Conservation (phyloP, 2,113 vertebrate genomes). For the Lutjanus erythropterus region DNA sequence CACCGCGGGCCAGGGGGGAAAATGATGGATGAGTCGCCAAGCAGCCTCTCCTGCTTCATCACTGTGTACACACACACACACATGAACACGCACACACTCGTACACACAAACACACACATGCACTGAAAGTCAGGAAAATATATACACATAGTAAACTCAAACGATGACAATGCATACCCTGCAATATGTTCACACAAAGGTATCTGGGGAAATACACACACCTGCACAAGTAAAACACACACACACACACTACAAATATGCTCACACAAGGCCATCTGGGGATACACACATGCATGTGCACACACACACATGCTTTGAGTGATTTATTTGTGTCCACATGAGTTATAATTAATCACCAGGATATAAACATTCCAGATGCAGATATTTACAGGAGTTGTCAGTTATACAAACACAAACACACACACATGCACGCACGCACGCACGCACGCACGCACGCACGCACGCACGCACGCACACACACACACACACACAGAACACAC, state of each 20-base stretch:
- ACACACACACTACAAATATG: conserved; percentile 31
- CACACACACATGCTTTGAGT: conserved; percentile 31
- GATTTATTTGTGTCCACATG: conserved; percentile 70
- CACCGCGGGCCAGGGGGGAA: conserved; percentile 67
- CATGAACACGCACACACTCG: conserved; percentile 17
- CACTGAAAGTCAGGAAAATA: conserved; percentile 31
- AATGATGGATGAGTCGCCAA: conserved; percentile 82
- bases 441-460: not conserved
- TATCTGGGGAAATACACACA: conserved; percentile 35
- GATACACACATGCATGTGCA: conserved; percentile 26
- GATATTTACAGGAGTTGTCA: conserved; percentile 64
- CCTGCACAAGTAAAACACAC: conserved; percentile 36
- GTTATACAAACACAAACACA: conserved; percentile 33
- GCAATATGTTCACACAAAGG: conserved; percentile 46
- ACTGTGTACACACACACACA: conserved; percentile 40
- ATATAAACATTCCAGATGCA: conserved; percentile 63
- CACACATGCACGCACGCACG: conserved; percentile 4
- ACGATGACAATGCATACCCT: conserved; percentile 50
- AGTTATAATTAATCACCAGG: conserved; percentile 72
- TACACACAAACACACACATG: conserved; percentile 41
- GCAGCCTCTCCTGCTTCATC: conserved; percentile 70
- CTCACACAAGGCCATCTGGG: conserved; percentile 48
- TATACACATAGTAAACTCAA: conserved; percentile 22
- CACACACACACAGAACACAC: conserved; percentile 18
- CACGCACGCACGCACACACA: not conserved